These are phyloP conservation scores for Drosophila prosaltans DNA, from an alignment of 1,140 invertebrate species.

Conservation along the genomic window DNA sequence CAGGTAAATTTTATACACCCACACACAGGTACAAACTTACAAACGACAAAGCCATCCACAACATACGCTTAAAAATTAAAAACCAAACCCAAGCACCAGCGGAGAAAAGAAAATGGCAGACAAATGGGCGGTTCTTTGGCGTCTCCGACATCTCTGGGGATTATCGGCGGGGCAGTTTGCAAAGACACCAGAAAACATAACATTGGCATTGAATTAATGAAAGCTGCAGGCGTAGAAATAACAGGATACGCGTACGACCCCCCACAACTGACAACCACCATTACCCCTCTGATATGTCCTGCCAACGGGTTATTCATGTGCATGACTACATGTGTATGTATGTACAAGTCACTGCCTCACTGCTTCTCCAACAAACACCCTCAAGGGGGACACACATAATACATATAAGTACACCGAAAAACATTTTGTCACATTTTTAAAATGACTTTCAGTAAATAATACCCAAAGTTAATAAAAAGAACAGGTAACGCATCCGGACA, in stretches of 20 bases:
- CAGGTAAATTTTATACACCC: background rate
- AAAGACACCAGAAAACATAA: conserved; percentile 35
- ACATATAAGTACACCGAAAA: background rate
- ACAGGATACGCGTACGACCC: conserved; percentile 1
- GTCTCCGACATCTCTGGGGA: background rate
- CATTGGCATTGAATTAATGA: conserved; percentile 59
- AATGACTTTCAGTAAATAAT: too few relatives aligned
- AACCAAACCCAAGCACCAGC: background rate
- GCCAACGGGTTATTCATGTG: conserved; percentile 21
- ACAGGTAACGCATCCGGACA: too few relatives aligned
- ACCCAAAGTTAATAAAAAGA: too few relatives aligned
- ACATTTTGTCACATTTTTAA: background rate
- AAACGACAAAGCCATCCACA: background rate
- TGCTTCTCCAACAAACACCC: conserved; percentile 4
- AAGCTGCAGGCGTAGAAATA: conserved; percentile 48
- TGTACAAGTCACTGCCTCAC: background rate
- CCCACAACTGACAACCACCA: background rate
- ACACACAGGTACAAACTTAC: background rate
- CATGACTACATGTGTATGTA: background rate
- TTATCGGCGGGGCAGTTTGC: background rate
- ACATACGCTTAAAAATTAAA: conserved; percentile 12
- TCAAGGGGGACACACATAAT: background rate
- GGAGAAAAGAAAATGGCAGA: background rate
- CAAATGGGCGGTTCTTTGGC: background rate
- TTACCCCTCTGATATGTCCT: conserved; percentile 4